Conservation (phyloP, 2,797 vertebrate genomes). For the Oreochromis mossambicus region DNA sequence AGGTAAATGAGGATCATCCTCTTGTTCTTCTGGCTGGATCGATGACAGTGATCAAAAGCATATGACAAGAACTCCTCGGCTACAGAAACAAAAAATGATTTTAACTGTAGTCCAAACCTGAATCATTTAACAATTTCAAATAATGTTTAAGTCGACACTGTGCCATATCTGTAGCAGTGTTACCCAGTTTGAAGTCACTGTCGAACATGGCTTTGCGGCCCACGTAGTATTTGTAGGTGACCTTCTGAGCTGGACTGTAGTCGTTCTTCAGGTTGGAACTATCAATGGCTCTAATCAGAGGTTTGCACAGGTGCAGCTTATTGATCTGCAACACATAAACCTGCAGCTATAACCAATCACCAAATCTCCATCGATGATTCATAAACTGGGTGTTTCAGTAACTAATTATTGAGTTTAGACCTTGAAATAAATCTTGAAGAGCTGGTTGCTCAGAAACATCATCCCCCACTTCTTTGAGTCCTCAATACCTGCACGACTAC, state of each 20-base stretch:
- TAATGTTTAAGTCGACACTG: background rate
- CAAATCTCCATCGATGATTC: no score
- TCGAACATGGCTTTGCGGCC: constrained; percentile 98
- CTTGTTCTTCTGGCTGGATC: constrained; percentile 94
- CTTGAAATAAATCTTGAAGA: constrained; percentile 99
- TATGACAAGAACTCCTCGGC: constrained; percentile 94
- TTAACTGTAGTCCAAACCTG: background rate
- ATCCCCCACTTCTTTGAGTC: constrained; percentile 99
- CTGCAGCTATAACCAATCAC: background rate
- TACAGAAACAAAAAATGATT: constrained; percentile 32
- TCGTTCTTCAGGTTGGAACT: constrained; percentile 95
- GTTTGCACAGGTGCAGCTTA: constrained; percentile 95
- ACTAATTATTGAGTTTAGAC: constrained; percentile 58
- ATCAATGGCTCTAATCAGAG: constrained; percentile 94
- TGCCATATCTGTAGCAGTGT: background rate
- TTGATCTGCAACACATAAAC: constrained; percentile 81
- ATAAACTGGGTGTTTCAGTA: background rate
- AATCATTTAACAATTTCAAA: background rate
- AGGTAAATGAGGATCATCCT: constrained; percentile 96
- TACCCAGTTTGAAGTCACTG: constrained; percentile 95
- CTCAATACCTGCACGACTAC: constrained; percentile 90
- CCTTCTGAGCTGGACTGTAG: constrained; percentile 90
- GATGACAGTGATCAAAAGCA: constrained; percentile 91
- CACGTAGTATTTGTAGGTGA: constrained; percentile 95
- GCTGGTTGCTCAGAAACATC: constrained; percentile 96